Conservation (phyloP, 2,113 vertebrate species). For the Trochalopteron elliotii region DNA sequence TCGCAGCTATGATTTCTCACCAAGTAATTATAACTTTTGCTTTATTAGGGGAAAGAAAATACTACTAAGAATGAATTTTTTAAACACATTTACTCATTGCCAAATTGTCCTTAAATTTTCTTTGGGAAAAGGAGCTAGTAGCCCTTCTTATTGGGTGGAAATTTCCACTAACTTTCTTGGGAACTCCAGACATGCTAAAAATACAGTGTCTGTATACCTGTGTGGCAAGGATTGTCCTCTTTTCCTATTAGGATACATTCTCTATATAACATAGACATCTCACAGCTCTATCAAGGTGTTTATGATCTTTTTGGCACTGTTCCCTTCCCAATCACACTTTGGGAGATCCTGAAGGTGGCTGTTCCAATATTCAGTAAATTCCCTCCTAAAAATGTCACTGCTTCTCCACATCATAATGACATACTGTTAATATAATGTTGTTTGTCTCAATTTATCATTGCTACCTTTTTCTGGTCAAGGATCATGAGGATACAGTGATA, state of each 20-base stretch:
- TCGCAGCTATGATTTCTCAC: constrained; percentile 36
- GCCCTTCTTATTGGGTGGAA: not conserved
- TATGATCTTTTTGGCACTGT: not conserved
- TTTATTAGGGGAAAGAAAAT: not conserved
- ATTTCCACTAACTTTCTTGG: not conserved
- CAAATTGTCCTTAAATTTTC: not conserved
- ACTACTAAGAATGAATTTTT: constrained; percentile 12
- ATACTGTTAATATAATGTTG: not conserved
- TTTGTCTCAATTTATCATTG: not conserved
- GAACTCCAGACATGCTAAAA: not conserved
- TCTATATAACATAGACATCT: not conserved
- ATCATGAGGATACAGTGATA: not conserved
- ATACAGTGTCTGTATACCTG: not conserved
- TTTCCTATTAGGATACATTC: not conserved
- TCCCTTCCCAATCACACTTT: not conserved
- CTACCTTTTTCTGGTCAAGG: not conserved
- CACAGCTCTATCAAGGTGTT: not conserved
- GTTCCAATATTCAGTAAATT: not conserved
- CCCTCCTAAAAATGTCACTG: not conserved
- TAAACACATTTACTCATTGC: not conserved
- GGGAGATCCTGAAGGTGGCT: not conserved
- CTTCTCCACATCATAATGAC: not conserved
- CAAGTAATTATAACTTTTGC: constrained; percentile 26
- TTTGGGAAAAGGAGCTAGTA: not conserved
- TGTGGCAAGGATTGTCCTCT: not conserved